phyloP scores from a whole-genome alignment of 2,888 invertebrate species.

The Protophormia terraenovae region DNA sequence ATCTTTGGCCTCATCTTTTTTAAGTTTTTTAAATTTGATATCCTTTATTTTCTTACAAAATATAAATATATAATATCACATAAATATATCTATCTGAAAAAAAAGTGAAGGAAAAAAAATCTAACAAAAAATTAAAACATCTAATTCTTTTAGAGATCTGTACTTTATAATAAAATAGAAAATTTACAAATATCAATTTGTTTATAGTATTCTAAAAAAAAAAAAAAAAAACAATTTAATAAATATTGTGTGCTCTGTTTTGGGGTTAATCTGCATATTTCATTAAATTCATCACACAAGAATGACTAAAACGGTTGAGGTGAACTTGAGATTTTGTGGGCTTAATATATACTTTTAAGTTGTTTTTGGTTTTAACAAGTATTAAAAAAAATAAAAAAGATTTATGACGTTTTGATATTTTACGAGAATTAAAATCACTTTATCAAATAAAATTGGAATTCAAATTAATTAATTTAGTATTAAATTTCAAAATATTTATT shows the following conservation, averaged over 20 bases:
- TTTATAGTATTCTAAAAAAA: too few relatives aligned
- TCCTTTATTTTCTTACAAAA: too few relatives aligned
- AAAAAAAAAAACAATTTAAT: too few relatives aligned
- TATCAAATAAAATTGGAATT: not conserved
- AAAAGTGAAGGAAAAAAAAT: too few relatives aligned
- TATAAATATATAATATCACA: too few relatives aligned
- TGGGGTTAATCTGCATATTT: conserved; percentile 49
- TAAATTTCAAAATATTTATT: not conserved
- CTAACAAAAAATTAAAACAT: too few relatives aligned
- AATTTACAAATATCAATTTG: too few relatives aligned
- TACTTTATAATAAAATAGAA: not conserved
- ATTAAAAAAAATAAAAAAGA: not conserved
- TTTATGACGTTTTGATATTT: not conserved
- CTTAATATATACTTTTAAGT: not conserved
- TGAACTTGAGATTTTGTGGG: conserved; percentile 57
- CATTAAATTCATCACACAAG: conserved; percentile 32
- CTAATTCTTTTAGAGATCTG: not conserved
- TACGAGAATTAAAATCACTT: conserved; percentile 12
- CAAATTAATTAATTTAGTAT: conserved; percentile 18
- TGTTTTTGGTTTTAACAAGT: not conserved
- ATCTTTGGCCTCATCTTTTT: too few relatives aligned
- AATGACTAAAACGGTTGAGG: conserved; percentile 56
- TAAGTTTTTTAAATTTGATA: too few relatives aligned
- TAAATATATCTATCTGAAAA: too few relatives aligned
- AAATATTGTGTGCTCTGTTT: conserved; percentile 25